Evolutionary conservation across 2,797 vertebrate genomes (phyloP).

Genomic region (Etheostoma perlongum): DNA sequence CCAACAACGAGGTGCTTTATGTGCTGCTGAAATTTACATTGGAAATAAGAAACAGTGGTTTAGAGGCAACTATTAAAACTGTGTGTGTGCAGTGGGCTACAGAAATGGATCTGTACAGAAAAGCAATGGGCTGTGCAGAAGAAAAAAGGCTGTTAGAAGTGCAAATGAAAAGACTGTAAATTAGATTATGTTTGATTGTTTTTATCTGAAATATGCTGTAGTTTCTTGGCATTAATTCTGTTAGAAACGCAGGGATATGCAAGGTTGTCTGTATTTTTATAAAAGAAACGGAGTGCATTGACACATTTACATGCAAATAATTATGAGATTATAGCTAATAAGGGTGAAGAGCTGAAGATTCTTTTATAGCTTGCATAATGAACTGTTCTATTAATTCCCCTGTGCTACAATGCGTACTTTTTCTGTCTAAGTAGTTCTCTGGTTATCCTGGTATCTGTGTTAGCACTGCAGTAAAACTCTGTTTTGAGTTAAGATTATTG

Average conservation of each 20-base stretch:
- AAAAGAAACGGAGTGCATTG: not conserved
- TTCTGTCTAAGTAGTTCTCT: not conserved
- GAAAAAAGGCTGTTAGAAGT: slow-evolving; percentile 32
- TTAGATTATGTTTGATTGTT: slow-evolving; percentile 49
- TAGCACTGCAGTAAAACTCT: not conserved
- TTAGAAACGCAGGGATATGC: not conserved
- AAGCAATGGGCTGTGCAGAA: slow-evolving; percentile 20
- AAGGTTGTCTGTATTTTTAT: not conserved
- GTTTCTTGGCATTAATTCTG: slow-evolving; percentile 24
- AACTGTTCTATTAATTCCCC: not conserved
- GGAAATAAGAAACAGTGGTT: slow-evolving; percentile 21
- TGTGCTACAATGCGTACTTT: not conserved
- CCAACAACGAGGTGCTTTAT: slow-evolving; percentile 16
- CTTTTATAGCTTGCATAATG: not conserved
- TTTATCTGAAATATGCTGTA: slow-evolving; percentile 8
- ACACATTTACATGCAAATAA: slow-evolving; percentile 12
- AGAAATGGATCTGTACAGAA: slow-evolving; percentile 30
- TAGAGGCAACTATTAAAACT: slow-evolving; percentile 29
- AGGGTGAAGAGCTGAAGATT: not conserved
- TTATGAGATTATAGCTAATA: slow-evolving; percentile 17
- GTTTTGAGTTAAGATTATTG: not conserved
- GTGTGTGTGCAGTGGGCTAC: not conserved
- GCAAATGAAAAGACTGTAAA: slow-evolving; percentile 48
- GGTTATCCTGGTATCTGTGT: not conserved
- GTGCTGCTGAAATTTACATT: slow-evolving; percentile 19